A percentile compares a stretch with the other conserved stretches of the same genome.
These are phyloP conservation scores for Drosophila ambigua DNA, from an alignment of 1,140 invertebrate genomes.

Conservation along the genomic window DNA sequence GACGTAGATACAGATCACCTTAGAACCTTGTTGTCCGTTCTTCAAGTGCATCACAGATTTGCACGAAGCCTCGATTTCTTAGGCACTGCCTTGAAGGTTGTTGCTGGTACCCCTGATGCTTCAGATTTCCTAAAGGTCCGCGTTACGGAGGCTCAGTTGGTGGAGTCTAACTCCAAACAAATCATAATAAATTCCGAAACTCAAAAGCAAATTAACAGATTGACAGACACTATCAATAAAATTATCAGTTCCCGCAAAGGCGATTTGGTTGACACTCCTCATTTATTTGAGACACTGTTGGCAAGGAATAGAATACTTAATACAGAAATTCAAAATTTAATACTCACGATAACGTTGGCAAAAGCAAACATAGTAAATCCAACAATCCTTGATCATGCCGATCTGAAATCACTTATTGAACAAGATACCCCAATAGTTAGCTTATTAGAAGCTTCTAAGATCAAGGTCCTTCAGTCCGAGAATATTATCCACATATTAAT, in stretches of 20 bases:
- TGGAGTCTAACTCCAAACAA: constrained; percentile 10
- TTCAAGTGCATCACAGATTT: constrained; percentile 9
- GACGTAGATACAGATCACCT: neutral
- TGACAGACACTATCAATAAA: constrained; percentile 1
- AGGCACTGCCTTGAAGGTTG: constrained; percentile 6
- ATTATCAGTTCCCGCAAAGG: constrained; percentile 8
- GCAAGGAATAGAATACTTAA: constrained; percentile 22
- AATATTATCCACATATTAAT: constrained; percentile 29
- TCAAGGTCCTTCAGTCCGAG: constrained; percentile 26
- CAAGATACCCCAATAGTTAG: constrained; percentile 17
- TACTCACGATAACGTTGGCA: constrained; percentile 26
- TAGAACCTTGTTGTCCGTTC: constrained; percentile 6
- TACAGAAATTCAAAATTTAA: constrained; percentile 16
- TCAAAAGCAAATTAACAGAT: constrained; percentile 5
- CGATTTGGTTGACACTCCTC: constrained; percentile 19
- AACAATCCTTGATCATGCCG: constrained; percentile 17
- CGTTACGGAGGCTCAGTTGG: constrained; percentile 4
- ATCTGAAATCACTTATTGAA: constrained; percentile 20
- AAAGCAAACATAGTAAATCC: constrained; percentile 28
- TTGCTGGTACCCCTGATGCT: constrained; percentile 14
- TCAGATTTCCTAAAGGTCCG: constrained; percentile 2
- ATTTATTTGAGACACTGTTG: constrained; percentile 17
- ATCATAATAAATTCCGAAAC: constrained; percentile 4
- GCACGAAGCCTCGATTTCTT: constrained; percentile 8
- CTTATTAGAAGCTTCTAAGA: constrained; percentile 22